Evolutionary conservation across 2,888 invertebrate species (phyloP).

Genomic region (Chirona hameri): DNA sequence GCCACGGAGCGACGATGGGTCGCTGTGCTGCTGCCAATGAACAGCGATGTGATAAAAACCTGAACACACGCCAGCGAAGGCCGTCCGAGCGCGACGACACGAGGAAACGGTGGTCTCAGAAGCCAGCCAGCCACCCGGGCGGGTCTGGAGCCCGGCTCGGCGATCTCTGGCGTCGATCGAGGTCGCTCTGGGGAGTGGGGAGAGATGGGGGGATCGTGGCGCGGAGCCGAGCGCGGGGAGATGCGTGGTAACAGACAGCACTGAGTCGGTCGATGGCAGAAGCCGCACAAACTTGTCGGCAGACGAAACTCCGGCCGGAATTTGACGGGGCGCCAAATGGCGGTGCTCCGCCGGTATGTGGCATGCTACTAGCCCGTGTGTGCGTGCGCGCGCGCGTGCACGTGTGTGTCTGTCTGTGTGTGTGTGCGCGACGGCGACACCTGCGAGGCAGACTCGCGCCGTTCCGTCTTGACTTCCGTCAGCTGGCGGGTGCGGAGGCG

Average conservation of each 20-base stretch:
- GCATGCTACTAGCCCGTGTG: background rate
- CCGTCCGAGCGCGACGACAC: background rate
- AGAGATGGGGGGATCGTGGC: no score
- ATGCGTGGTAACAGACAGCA: background rate
- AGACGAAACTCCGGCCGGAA: background rate
- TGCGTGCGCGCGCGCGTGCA: background rate
- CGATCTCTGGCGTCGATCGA: no score
- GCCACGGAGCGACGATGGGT: background rate
- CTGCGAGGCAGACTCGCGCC: background rate
- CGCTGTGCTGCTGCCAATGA: background rate
- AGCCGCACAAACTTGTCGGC: background rate
- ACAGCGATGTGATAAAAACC: background rate
- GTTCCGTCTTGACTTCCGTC: background rate
- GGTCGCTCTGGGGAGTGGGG: no score
- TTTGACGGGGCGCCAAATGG: slow-evolving; percentile 10
- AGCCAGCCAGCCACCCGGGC: no score
- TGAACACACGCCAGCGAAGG: background rate
- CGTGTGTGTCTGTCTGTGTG: background rate
- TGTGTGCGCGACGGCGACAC: background rate
- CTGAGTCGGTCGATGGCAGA: no score
- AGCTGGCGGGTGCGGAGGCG: background rate
- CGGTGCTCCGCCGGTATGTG: background rate
- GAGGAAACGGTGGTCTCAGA: background rate
- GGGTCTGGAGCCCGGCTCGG: no score
- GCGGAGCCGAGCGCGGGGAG: no score